Percentiles rank a stretch among this genome's conserved stretches.
phyloP scores from a whole-genome alignment of 2,113 vertebrate genomes.

The Callaeas wilsoni region DNA sequence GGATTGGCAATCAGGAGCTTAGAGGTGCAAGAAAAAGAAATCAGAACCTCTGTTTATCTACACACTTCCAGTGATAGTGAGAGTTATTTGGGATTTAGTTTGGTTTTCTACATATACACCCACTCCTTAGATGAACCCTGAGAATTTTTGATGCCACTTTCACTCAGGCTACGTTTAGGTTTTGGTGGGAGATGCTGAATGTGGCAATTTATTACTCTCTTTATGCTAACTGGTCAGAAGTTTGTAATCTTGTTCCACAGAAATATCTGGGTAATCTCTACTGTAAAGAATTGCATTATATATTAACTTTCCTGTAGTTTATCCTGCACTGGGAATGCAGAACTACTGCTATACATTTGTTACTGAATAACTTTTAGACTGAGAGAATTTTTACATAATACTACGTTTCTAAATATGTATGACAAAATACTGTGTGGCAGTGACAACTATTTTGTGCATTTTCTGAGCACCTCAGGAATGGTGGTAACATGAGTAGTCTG shows the following conservation, averaged over 20 bases:
- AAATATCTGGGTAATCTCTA: not conserved
- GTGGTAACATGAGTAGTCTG: not conserved
- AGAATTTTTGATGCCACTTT: not conserved
- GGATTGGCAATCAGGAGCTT: not conserved
- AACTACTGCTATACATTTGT: not conserved
- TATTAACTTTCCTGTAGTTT: not conserved
- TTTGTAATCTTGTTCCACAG: not conserved
- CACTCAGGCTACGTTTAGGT: not conserved
- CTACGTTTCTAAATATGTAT: not conserved
- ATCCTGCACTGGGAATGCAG: not conserved
- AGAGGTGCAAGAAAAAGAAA: not conserved
- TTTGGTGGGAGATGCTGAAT: not conserved
- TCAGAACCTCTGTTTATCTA: not conserved
- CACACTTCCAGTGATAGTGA: not conserved
- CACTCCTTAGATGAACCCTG: not conserved
- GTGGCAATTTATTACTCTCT: not conserved
- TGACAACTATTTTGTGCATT: not conserved
- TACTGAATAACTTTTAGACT: not conserved
- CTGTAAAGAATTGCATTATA: not conserved
- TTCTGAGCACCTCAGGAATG: not conserved
- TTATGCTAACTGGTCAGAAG: not conserved
- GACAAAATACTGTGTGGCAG: not conserved
- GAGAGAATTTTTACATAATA: not conserved
- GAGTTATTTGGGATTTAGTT: not conserved
- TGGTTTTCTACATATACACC: not conserved